These are phyloP conservation scores for Alviniconcha marisindica DNA, from an alignment of 1,140 invertebrate genomes.

Conservation along the genomic window DNA sequence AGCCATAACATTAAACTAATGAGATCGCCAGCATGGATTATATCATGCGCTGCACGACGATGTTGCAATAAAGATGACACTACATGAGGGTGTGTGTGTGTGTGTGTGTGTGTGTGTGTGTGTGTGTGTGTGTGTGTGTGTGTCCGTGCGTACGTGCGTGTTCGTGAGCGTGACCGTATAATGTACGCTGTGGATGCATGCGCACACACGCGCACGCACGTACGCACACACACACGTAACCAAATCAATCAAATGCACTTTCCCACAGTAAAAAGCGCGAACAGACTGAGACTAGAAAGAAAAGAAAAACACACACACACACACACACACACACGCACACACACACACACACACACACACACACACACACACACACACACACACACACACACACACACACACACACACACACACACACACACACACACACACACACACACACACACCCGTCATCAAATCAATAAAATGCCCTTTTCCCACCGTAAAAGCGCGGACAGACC, in stretches of 20 bases:
- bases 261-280: not conserved
- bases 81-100: not conserved
- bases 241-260: not conserved
- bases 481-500: too few species aligned
- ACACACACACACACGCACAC: not conserved
- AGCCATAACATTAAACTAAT: too few species aligned
- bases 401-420: too few species aligned
- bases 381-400: too few species aligned
- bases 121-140: conserved; percentile 13
- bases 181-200: too few species aligned
- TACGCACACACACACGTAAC: not conserved
- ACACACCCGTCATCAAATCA: not conserved
- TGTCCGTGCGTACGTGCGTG: too few species aligned
- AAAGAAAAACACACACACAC: not conserved
- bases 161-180: too few species aligned
- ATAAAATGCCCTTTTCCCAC: too few species aligned
- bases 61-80: too few species aligned
- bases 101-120: not conserved
- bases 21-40: too few species aligned
- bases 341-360: not conserved
- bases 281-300: not conserved
- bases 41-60: too few species aligned
- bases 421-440: too few species aligned
- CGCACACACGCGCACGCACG: not conserved
- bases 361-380: not conserved